Evolutionary conservation across 2,888 invertebrate genomes (phyloP).

Genomic region (Acrocyrtus sp.): DNA sequence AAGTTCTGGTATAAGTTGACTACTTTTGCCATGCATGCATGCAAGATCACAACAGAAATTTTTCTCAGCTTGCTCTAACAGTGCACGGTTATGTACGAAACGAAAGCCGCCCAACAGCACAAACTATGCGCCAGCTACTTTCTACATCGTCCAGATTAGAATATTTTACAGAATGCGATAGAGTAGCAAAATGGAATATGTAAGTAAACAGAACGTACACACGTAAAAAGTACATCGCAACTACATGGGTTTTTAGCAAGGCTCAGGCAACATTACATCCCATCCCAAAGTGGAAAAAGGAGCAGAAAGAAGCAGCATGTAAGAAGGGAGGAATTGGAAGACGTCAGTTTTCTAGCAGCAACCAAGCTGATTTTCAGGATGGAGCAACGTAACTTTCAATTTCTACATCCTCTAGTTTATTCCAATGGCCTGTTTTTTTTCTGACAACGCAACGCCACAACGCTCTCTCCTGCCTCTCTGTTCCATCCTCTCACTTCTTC

Average conservation of each 20-base stretch:
- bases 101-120: too few species aligned
- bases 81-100: conserved; percentile 26
- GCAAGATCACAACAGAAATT: too few species aligned
- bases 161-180: conserved; percentile 17
- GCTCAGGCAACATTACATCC: too few species aligned
- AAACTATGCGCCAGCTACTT: not conserved
- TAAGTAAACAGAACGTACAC: conserved; percentile 33
- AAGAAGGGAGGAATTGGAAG: conserved; percentile 26
- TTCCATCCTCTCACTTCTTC: conserved; percentile 15
- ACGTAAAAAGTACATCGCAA: conserved; percentile 2
- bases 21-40: too few species aligned
- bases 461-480: conserved; percentile 11
- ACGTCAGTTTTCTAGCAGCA: too few species aligned
- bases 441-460: conserved; percentile 16
- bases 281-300: too few species aligned
- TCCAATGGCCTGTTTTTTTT: conserved; percentile 11
- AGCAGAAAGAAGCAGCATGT: conserved; percentile 12
- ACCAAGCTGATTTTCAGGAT: conserved; percentile 27
- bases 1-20: conserved; percentile 28
- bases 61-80: conserved; percentile 9
- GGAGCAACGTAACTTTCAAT: conserved; percentile 38
- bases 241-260: conserved; percentile 9
- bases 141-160: conserved; percentile 9
- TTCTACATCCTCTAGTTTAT: conserved; percentile 16
- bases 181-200: conserved; percentile 10